These are phyloP conservation scores for Dicranocentrus wangi DNA, from an alignment of 2,888 invertebrate species.

Conservation along the genomic window DNA sequence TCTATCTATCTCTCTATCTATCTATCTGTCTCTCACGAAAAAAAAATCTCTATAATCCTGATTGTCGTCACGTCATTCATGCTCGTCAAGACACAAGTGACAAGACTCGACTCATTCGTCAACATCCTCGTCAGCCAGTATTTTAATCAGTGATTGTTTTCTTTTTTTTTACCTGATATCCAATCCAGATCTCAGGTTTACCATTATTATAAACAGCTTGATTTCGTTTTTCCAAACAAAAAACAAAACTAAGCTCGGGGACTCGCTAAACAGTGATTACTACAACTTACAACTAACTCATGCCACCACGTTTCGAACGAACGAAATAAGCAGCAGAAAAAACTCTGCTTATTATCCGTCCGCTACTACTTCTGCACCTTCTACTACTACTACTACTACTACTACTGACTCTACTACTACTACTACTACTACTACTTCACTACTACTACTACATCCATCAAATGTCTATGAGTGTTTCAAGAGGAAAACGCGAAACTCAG, in stretches of 20 bases:
- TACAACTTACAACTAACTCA: too few relatives aligned
- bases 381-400: conserved; percentile 19
- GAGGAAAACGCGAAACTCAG: conserved; percentile 17
- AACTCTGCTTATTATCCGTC: not conserved
- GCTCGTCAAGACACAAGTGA: conserved; percentile 10
- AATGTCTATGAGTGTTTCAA: conserved; percentile 11
- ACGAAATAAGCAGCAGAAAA: too few relatives aligned
- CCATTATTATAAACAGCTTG: too few relatives aligned
- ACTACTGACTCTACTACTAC: conserved; percentile 6
- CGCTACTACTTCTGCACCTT: conserved; percentile 4
- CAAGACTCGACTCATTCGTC: conserved; percentile 19
- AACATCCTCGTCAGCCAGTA: conserved; percentile 18
- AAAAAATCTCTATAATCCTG: not conserved
- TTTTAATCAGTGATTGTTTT: conserved; percentile 9
- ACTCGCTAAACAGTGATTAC: too few relatives aligned
- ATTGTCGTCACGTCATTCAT: not conserved
- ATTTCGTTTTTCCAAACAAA: too few relatives aligned
- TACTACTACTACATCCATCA: conserved; percentile 9
- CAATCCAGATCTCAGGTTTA: too few relatives aligned
- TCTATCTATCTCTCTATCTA: not conserved
- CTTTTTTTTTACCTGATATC: not conserved
- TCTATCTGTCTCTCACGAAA: conserved; percentile 12
- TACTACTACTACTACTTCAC: conserved; percentile 20
- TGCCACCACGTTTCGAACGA: too few relatives aligned
- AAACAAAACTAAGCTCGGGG: too few relatives aligned